Evolutionary conservation across 2,888 invertebrate genomes (phyloP).

Genomic region (Drosophila ustulata): DNA sequence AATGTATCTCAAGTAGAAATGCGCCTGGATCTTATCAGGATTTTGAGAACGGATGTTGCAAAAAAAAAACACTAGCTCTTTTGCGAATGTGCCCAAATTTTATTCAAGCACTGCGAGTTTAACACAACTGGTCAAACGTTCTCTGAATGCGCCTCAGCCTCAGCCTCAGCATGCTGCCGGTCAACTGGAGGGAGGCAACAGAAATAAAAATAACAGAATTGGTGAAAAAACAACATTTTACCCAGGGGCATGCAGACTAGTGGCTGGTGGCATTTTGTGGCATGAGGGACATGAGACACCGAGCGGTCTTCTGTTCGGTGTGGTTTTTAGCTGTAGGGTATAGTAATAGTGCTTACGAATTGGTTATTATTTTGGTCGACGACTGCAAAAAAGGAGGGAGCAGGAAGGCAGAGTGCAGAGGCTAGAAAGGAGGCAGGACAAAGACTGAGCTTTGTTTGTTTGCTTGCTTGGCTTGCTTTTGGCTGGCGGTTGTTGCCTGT

Average conservation of each 20-base stretch:
- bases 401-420: neutral
- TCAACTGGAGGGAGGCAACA: neutral
- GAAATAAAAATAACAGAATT: no score
- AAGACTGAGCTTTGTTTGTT: slow-evolving; percentile 34
- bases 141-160: slow-evolving; percentile 17
- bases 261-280: slow-evolving; percentile 1
- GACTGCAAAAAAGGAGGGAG: neutral
- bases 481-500: slow-evolving; percentile 58
- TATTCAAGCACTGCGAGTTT: slow-evolving; percentile 25
- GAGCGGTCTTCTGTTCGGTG: slow-evolving; percentile 18
- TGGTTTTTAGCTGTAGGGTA: slow-evolving; percentile 42
- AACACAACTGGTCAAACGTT: slow-evolving; percentile 35
- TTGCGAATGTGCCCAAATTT: slow-evolving; percentile 59
- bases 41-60: slow-evolving; percentile 16
- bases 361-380: slow-evolving; percentile 66
- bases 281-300: neutral
- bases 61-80: slow-evolving; percentile 41
- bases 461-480: slow-evolving; percentile 44
- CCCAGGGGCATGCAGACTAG: slow-evolving; percentile 2
- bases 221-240: slow-evolving; percentile 5
- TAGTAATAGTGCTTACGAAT: slow-evolving; percentile 75
- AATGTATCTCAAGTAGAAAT: slow-evolving; percentile 36
- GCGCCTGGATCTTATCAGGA: slow-evolving; percentile 22
- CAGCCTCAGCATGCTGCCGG: neutral
- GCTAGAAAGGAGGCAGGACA: neutral